A percentile compares a stretch with the other conserved stretches of the same genome.
These are phyloP conservation scores for Limnodromus scolopaceus DNA, from an alignment of 2,797 vertebrate species.

Conservation along the genomic window DNA sequence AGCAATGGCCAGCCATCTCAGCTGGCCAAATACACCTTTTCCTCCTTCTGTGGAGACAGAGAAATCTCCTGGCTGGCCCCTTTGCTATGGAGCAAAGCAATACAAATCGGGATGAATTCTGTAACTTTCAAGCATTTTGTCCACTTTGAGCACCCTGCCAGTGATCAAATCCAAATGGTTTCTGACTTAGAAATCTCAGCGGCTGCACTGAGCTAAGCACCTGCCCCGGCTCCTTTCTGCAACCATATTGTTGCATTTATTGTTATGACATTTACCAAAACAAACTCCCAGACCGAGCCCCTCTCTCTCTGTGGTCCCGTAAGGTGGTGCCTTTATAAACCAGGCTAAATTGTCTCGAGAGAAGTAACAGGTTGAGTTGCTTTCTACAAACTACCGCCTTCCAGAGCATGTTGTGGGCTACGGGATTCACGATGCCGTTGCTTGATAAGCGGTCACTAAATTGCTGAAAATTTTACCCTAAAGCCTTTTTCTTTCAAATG, in stretches of 20 bases:
- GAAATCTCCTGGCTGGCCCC: neutral
- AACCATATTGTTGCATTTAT: neutral
- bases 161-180: neutral
- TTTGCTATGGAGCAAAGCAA: neutral
- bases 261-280: neutral
- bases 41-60: neutral
- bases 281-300: neutral
- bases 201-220: neutral
- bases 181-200: neutral
- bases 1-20: neutral
- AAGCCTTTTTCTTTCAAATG: neutral
- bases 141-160: neutral
- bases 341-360: neutral
- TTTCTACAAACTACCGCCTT: neutral
- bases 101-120: neutral
- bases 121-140: neutral
- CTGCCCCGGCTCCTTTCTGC: neutral
- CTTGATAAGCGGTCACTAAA: neutral
- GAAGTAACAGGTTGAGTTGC: neutral
- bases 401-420: neutral
- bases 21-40: slow-evolving; percentile 10
- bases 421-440: fast-evolving
- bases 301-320: fast-evolving
- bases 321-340: neutral
- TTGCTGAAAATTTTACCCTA: neutral